phyloP scores from a whole-genome alignment of 2,888 invertebrate genomes.

The Lasioglossum vierecki region DNA sequence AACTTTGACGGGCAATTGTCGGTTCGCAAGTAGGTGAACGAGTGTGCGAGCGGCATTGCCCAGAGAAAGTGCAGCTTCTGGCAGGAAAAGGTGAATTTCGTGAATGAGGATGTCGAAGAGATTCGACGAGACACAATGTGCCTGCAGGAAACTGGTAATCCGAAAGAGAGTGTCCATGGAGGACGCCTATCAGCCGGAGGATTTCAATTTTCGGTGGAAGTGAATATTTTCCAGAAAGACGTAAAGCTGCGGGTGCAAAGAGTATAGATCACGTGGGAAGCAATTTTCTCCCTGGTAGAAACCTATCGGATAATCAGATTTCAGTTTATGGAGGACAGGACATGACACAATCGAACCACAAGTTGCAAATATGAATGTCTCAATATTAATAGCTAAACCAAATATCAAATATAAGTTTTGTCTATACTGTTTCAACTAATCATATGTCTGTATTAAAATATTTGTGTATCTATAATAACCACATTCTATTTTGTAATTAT shows the following conservation, averaged over 20 bases:
- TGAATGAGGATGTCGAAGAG: neutral
- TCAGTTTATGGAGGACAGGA: neutral
- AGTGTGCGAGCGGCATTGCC: neutral
- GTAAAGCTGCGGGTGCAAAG: neutral
- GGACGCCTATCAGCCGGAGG: neutral
- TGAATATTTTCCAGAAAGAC: neutral
- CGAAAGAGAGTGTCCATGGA: neutral
- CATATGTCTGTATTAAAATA: too few relatives aligned
- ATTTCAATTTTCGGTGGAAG: neutral
- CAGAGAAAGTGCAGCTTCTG: constrained; percentile 12
- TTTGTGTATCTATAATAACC: too few relatives aligned
- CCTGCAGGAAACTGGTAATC: constrained; percentile 11
- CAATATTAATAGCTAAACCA: too few relatives aligned
- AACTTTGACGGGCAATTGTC: neutral
- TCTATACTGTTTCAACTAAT: too few relatives aligned
- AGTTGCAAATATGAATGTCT: too few relatives aligned
- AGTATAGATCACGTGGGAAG: neutral
- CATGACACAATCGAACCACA: neutral
- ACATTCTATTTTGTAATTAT: too few relatives aligned
- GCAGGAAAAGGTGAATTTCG: constrained; percentile 8
- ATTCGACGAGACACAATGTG: neutral
- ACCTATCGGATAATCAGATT: neutral
- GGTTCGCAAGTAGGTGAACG: neutral
- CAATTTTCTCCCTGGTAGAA: neutral
- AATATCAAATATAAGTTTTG: too few relatives aligned